Conservation (phyloP, 1,140 invertebrate genomes). For the Conus ventricosus region DNA sequence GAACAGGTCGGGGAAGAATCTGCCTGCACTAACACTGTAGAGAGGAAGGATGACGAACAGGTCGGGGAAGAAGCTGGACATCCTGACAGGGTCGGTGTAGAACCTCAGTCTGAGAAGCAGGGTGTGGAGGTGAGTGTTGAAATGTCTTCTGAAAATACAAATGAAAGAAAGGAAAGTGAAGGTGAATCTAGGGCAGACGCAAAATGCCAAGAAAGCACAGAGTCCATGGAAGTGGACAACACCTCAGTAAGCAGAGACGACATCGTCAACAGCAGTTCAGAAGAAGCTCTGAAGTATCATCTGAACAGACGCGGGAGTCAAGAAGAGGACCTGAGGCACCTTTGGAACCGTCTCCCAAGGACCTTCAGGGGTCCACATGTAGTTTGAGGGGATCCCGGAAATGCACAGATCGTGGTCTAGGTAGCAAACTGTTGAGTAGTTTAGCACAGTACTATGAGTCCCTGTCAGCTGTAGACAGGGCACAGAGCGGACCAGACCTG, state of each 20-base stretch:
- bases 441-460: conserved; percentile 54
- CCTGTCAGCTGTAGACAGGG: conserved; percentile 44
- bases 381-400: conserved; percentile 11
- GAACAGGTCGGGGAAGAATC: neutral
- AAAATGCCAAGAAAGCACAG: neutral
- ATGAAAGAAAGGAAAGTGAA: neutral
- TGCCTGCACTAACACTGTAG: neutral
- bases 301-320: neutral
- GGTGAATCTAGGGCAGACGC: neutral
- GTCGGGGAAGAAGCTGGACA: neutral
- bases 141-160: neutral
- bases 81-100: neutral
- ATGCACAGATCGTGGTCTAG: neutral
- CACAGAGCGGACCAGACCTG: conserved; percentile 10
- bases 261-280: neutral
- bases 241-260: neutral
- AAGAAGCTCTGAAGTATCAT: neutral
- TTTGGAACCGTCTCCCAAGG: neutral
- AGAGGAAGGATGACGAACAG: neutral
- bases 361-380: neutral
- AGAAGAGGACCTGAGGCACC: neutral
- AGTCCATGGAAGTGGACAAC: neutral
- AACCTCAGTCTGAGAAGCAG: neutral
- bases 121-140: neutral
- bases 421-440: conserved; percentile 21